These are phyloP conservation scores for Drosophila falleni DNA, from an alignment of 2,888 invertebrate species.

Conservation along the genomic window DNA sequence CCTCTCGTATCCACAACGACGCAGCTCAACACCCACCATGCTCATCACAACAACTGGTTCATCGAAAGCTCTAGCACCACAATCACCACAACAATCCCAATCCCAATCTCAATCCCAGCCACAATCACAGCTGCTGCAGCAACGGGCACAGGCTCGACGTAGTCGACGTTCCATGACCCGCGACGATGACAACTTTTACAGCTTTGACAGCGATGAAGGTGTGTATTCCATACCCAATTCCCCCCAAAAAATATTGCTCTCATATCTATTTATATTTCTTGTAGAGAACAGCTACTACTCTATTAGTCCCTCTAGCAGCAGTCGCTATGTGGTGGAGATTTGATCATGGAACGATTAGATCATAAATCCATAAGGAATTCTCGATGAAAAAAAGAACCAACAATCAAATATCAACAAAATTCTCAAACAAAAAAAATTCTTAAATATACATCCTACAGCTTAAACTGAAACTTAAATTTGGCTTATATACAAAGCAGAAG, in stretches of 20 bases:
- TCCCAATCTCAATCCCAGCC: not conserved
- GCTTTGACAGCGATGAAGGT: slow-evolving; percentile 85
- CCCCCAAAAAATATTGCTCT: not conserved
- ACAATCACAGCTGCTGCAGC: slow-evolving; percentile 9
- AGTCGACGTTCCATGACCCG: slow-evolving; percentile 79
- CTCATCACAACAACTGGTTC: not conserved
- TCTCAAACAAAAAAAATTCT: not conserved
- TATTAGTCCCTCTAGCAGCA: slow-evolving; percentile 81
- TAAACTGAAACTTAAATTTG: too few species aligned
- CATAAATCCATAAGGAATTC: not conserved
- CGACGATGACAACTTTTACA: slow-evolving; percentile 84
- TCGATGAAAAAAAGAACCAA: not conserved
- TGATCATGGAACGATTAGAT: slow-evolving; percentile 28
- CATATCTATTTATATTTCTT: not conserved
- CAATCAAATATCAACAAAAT: not conserved
- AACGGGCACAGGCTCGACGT: slow-evolving; percentile 52
- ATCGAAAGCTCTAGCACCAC: slow-evolving; percentile 5
- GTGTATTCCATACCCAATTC: slow-evolving; percentile 8
- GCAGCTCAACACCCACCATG: slow-evolving; percentile 70
- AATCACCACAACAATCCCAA: slow-evolving; percentile 15
- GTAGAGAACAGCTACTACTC: slow-evolving; percentile 83
- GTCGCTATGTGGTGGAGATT: slow-evolving; percentile 82
- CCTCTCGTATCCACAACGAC: slow-evolving; percentile 71
- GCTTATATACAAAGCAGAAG: too few species aligned
- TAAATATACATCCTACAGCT: not conserved